Evolutionary conservation across 37 sponge, comb jelly and placozoan species (phyloP), one percentile per base, ranked within the genome.

Genomic region (Aphrocallistes beatrix): DNA sequence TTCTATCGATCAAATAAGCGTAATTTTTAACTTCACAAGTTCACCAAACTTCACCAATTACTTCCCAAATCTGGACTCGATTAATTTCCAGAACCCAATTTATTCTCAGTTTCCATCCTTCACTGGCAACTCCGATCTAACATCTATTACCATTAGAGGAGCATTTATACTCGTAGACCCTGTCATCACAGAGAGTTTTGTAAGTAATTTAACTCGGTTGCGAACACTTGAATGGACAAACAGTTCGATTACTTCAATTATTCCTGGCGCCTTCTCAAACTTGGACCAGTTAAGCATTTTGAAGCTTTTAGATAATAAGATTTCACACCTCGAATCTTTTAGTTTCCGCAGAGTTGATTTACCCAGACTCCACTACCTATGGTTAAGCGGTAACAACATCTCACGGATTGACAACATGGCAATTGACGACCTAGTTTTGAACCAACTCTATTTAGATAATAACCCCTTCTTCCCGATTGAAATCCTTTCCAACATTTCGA

Each of bases 1-100:
- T 19, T 60, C 75, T 19, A 60, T 60, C 34, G 28, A 19, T 25
- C 75, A 60, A 3, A 19, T 30, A 25, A 19, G n/a, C 32, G 75
- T 60, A 25, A 60, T 60, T 60, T 60, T 60, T 60, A 28, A 60
- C 34, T 60, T 60, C 75, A 60, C 75, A 25, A 30, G 25, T 60
- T 21, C 75, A 8, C 10, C 75, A 28, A 60, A 60, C n/a, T 60
- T 60, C 34, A 60, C 75, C n/a, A 6, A 60, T 3, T 60, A 21
- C 21, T 60, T 60, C 75, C 75, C 75, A 8, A 60, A 60, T 60
- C 34, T 60, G 34, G 17, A 19, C 17, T 3, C 75, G 3, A 30
- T 60, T 60, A 60, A 60, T 60, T 60, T 60, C n/a, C 17, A 60
- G 34, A 60, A 60, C n/a, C 75, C 75, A 6, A 60, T 60, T 60